These are phyloP conservation scores for Silvanus unidentatus DNA, from an alignment of 2,888 invertebrate genomes.

Conservation along the genomic window DNA sequence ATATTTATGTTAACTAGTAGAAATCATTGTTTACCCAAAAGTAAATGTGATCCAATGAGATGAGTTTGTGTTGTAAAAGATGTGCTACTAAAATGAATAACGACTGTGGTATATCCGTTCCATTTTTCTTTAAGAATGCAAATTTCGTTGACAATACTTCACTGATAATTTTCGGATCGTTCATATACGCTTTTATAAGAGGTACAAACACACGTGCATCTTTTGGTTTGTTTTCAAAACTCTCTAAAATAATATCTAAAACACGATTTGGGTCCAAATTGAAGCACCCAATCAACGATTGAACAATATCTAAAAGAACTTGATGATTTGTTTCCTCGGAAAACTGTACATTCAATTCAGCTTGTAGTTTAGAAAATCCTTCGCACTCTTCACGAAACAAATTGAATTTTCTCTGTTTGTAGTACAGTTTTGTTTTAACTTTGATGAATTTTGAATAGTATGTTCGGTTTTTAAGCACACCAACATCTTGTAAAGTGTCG, in stretches of 20 bases:
- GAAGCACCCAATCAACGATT: conserved; percentile 95
- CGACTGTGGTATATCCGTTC: conserved; percentile 68
- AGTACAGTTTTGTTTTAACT: conserved; percentile 97
- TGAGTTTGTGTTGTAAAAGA: conserved; percentile 80
- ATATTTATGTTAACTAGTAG: background rate
- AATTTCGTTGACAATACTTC: conserved; percentile 95
- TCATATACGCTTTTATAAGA: conserved; percentile 80
- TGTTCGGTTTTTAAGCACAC: conserved; percentile 80
- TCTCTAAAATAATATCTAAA: conserved; percentile 91
- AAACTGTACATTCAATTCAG: conserved; percentile 85
- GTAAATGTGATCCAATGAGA: conserved; percentile 82
- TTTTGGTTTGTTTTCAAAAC: conserved; percentile 84
- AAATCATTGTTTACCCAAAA: conserved; percentile 68
- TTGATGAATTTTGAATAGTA: conserved; percentile 95
- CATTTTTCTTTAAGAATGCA: conserved; percentile 60
- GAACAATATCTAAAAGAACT: conserved; percentile 78
- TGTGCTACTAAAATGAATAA: conserved; percentile 86
- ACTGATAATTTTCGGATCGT: conserved; percentile 79
- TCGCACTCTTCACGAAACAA: conserved; percentile 98
- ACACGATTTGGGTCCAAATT: conserved; percentile 98
- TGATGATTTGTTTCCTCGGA: conserved; percentile 59
- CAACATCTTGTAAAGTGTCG: conserved; percentile 87
- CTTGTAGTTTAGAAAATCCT: conserved; percentile 94
- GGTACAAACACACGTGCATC: conserved; percentile 79
- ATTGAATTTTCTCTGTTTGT: conserved; percentile 99